phyloP scores from a whole-genome alignment of 1,140 invertebrate species.

The Cyclina sinensis region DNA sequence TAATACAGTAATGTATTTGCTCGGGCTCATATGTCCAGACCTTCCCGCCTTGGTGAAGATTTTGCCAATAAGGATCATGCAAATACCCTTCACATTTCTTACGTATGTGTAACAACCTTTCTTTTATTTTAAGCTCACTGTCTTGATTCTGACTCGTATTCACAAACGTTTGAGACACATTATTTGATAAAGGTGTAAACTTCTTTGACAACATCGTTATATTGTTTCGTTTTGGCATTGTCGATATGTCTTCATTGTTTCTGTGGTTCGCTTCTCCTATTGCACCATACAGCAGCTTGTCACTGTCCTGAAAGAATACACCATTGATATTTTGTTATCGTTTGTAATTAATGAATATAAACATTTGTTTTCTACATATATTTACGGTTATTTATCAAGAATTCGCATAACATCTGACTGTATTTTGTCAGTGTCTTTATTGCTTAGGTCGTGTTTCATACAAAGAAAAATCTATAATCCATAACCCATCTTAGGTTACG shows the following conservation, averaged over 20 bases:
- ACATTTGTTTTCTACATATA: no score
- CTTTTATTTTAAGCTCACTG: background rate
- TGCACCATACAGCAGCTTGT: background rate
- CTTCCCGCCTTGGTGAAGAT: background rate
- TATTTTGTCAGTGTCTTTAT: no score
- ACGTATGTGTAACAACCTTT: background rate
- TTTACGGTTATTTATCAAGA: no score
- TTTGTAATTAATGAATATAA: no score
- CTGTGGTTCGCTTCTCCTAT: background rate
- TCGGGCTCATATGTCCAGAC: background rate
- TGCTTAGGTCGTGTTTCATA: no score
- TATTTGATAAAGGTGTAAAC: background rate
- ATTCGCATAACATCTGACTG: no score
- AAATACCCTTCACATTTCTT: background rate
- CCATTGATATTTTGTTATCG: no score
- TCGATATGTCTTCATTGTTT: background rate
- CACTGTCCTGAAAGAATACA: background rate
- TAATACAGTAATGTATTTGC: conserved; percentile 32
- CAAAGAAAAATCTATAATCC: no score
- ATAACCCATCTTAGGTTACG: no score
- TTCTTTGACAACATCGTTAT: background rate
- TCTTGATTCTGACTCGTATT: background rate
- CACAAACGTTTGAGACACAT: background rate
- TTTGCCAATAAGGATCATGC: background rate
- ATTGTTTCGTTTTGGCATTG: background rate